Evolutionary conservation across 2,113 vertebrate genomes (phyloP), one percentile per base, ranked within the genome.

Genomic region (Elaphurus davidianus): DNA sequence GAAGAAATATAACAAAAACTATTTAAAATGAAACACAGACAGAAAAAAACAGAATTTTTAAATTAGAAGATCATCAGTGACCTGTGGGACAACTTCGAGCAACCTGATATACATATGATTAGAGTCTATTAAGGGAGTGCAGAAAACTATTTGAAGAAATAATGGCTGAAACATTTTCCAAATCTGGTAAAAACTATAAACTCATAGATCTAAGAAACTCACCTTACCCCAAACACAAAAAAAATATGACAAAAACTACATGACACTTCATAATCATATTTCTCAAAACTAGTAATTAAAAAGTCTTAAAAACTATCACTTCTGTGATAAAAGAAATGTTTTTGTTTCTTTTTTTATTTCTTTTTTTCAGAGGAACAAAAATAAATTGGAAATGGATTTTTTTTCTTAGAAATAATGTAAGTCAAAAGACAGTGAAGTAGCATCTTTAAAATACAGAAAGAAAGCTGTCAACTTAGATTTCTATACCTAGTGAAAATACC

Each of bases 361-460:
- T n/a, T 71, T 71, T n/a, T 40, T 25, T 23, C 10, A 74, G 25
- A 96, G 8, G 30, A 85, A 92, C 11, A 79, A 91, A 97, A 33
- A 36, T 79, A 92, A 97, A 19, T 2, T 64, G 33, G 91, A 94
- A 87, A 78, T 15, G 27, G 52, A 92, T 83, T 59, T 94, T 30
- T 82, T 30, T n/a, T 23, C 10, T 87, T 25, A 88, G 28, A 91
- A 95, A 86, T 25, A 87, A 40, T 36, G 14, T 81, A 96, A 64
- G 25, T 50, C 87, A 95, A 87, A 43, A 59, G 30, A 86, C 21
- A 81, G 6, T 62, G 28, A 7, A 92, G 40, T 7, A 87, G 25
- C 14, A 90, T 67, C 40, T 96, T 94, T 95, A 87, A 93, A 91
- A 85, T 79, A 86, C 40, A 57, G 54, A 95, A 93, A 95, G n/a